Evolutionary conservation across 2,113 vertebrate genomes (phyloP).

Genomic region (Haplotaxodon microlepis): DNA sequence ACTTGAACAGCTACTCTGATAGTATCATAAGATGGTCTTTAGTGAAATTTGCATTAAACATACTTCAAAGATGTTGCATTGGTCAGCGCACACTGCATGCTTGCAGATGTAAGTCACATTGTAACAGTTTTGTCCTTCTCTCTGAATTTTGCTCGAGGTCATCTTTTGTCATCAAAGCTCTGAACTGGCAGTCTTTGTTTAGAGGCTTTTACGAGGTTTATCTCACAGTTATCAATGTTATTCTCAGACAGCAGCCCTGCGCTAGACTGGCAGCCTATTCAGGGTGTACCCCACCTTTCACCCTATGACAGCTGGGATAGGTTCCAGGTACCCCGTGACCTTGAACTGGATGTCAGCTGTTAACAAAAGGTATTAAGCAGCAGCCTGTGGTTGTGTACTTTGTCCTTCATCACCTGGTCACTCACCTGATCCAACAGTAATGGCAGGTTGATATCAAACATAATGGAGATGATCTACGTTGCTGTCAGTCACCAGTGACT

Average conservation of each 20-base stretch:
- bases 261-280: neutral
- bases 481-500: neutral
- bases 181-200: neutral
- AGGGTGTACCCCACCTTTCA: neutral
- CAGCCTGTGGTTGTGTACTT: neutral
- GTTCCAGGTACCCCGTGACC: neutral
- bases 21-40: neutral
- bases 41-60: neutral
- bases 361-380: neutral
- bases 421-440: neutral
- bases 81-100: neutral
- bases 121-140: neutral
- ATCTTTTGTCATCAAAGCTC: neutral
- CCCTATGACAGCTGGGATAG: neutral
- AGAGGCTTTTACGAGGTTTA: neutral
- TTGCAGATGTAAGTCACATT: neutral
- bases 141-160: neutral
- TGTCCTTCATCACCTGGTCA: neutral
- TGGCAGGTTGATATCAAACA: neutral
- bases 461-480: neutral
- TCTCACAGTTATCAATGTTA: neutral
- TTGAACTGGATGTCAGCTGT: neutral
- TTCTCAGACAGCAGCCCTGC: neutral
- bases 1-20: neutral
- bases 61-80: neutral